Evolutionary conservation across 2,797 vertebrate genomes (phyloP).

Genomic region (Coregonus sp.): DNA sequence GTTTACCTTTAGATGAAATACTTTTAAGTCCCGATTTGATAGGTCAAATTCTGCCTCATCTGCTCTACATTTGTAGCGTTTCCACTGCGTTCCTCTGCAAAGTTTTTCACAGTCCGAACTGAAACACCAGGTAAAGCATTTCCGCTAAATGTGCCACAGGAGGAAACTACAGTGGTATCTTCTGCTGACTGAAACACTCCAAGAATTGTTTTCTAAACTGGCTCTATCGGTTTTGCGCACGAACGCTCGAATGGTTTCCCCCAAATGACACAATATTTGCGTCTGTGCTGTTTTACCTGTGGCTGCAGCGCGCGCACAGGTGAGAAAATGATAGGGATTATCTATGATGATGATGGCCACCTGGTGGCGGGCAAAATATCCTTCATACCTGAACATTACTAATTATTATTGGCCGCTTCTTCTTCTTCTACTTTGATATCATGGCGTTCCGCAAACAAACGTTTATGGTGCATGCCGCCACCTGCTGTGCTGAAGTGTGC

Average conservation of each 20-base stretch:
- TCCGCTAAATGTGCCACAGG: conserved; percentile 57
- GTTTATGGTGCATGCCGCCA: no score
- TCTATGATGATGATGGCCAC: conserved; percentile 42
- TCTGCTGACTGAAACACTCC: conserved; percentile 6
- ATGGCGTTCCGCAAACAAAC: no score
- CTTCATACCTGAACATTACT: conserved; percentile 19
- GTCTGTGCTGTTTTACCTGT: conserved; percentile 49
- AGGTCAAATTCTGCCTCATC: conserved; percentile 42
- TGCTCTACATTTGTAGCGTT: conserved; percentile 66
- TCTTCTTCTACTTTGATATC: no score
- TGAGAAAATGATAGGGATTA: conserved; percentile 30
- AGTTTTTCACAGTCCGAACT: conserved; percentile 49
- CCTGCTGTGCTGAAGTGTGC: no score
- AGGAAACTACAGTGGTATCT: conserved; percentile 18
- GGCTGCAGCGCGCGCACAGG: conserved; percentile 55
- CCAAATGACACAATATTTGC: conserved; percentile 27
- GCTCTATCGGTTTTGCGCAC: conserved; percentile 6
- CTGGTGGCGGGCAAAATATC: conserved; percentile 43
- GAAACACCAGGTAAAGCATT: conserved; percentile 76
- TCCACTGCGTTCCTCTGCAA: conserved; percentile 47
- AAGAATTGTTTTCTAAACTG: not conserved
- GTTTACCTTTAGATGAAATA: conserved; percentile 60
- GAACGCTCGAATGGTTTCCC: conserved; percentile 16
- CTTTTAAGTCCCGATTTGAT: conserved; percentile 33
- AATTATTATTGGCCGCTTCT: not conserved